Conservation (phyloP, 1,140 invertebrate species). For the Cepaea nemoralis region DNA sequence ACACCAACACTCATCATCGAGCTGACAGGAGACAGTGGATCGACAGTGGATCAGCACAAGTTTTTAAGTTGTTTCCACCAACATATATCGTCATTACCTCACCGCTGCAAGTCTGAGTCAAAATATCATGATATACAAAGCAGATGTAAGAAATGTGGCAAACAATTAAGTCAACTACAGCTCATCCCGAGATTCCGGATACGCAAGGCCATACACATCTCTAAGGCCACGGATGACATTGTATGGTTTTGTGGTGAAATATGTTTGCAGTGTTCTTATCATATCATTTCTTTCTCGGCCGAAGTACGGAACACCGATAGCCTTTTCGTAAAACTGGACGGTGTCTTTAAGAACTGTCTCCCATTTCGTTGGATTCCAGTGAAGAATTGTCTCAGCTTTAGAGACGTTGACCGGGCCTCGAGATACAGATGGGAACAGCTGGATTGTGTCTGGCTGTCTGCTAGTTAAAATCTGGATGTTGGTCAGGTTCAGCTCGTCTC, state of each 20-base stretch:
- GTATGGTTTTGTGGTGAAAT: conserved; percentile 53
- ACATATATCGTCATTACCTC: too few relatives aligned
- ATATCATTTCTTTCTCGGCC: conserved; percentile 51
- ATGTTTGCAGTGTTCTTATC: conserved; percentile 55
- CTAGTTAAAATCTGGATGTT: conserved; percentile 54
- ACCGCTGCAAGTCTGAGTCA: too few relatives aligned
- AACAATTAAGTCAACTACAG: too few relatives aligned
- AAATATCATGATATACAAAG: too few relatives aligned
- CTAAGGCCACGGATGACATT: conserved; percentile 52
- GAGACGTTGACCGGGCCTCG: conserved; percentile 69
- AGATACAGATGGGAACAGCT: conserved; percentile 73
- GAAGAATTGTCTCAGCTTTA: conserved; percentile 67
- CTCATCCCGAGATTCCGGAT: conserved; percentile 52
- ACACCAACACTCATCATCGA: too few relatives aligned
- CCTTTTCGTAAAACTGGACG: conserved; percentile 71
- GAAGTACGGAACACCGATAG: conserved; percentile 50
- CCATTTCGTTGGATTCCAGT: conserved; percentile 70
- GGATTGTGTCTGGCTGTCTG: conserved; percentile 56
- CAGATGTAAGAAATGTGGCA: too few relatives aligned
- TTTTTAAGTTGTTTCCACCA: too few relatives aligned
- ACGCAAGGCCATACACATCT: conserved; percentile 51
- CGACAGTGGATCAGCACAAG: too few relatives aligned
- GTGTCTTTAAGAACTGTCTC: conserved; percentile 65
- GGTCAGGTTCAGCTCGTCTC: conserved; percentile 53
- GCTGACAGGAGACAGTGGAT: too few relatives aligned